A percentile compares a stretch with the other conserved stretches of the same genome.
Conservation (phyloP, 2,113 vertebrate species). For the Platycercus adscitus region DNA sequence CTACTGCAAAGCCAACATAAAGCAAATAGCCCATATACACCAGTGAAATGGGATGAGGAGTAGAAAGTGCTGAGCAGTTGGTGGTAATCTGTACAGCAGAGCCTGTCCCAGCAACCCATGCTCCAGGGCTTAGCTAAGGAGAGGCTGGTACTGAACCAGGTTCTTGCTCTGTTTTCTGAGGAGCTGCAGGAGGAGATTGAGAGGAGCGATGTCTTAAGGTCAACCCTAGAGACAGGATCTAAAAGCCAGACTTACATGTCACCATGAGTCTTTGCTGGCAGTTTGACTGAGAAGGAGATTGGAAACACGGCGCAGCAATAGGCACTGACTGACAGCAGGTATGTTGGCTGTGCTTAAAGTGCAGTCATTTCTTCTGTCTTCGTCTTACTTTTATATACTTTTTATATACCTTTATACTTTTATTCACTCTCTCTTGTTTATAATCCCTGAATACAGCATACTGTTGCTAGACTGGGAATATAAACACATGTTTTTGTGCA, state of each 20-base stretch:
- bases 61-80: neutral
- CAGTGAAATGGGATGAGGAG: neutral
- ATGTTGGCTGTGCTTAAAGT: neutral
- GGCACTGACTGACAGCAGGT: neutral
- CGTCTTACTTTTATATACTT: neutral
- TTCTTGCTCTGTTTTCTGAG: neutral
- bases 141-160: neutral
- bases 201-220: neutral
- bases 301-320: neutral
- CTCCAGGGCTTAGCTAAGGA: neutral
- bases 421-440: neutral
- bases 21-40: neutral
- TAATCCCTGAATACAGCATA: neutral
- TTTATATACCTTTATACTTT: too few relatives aligned
- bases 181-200: neutral
- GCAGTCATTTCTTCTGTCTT: neutral
- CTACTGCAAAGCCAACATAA: neutral
- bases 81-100: neutral
- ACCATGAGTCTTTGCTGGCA: neutral
- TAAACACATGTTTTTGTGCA: neutral
- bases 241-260: neutral
- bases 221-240: neutral
- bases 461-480: neutral
- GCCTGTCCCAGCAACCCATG: neutral
- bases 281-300: neutral